Percentiles rank a stretch among this genome's conserved stretches.
phyloP scores from a whole-genome alignment of 2,888 invertebrate species.

The Catocala fraxini region DNA sequence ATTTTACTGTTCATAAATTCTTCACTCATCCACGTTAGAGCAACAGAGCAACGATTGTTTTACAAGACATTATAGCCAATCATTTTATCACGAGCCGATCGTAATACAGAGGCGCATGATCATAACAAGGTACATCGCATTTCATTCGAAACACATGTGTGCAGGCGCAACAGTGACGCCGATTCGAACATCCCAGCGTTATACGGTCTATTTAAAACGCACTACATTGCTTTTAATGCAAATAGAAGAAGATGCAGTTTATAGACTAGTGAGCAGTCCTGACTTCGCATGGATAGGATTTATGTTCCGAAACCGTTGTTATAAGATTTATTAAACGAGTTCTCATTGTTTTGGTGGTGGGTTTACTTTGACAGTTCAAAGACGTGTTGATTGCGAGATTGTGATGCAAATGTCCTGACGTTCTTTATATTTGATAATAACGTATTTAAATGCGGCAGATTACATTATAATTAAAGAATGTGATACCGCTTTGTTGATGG shows the following conservation, averaged over 20 bases:
- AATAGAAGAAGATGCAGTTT: constrained; percentile 30
- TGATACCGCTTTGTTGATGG: too few species aligned
- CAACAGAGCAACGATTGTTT: constrained; percentile 24
- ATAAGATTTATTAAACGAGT: constrained; percentile 11
- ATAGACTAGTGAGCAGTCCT: constrained; percentile 17
- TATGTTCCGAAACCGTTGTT: constrained; percentile 3
- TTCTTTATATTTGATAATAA: not conserved
- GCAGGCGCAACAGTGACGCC: constrained; percentile 39
- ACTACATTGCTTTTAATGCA: constrained; percentile 32
- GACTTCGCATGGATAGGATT: constrained; percentile 13
- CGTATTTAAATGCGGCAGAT: not conserved
- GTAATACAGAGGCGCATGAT: constrained; percentile 54
- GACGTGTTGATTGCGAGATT: not conserved
- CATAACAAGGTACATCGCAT: constrained; percentile 57
- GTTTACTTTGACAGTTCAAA: not conserved
- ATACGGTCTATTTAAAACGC: constrained; percentile 46
- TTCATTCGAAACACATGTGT: constrained; percentile 65
- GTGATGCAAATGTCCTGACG: not conserved
- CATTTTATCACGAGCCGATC: constrained; percentile 53
- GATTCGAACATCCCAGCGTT: constrained; percentile 22
- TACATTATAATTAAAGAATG: too few species aligned
- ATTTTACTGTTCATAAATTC: constrained; percentile 1
- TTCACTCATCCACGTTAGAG: not conserved
- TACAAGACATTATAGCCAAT: constrained; percentile 42
- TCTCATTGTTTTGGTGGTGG: constrained; percentile 5